Conservation (phyloP, 2,797 vertebrate genomes). For the Phoeniculus purpureus region DNA sequence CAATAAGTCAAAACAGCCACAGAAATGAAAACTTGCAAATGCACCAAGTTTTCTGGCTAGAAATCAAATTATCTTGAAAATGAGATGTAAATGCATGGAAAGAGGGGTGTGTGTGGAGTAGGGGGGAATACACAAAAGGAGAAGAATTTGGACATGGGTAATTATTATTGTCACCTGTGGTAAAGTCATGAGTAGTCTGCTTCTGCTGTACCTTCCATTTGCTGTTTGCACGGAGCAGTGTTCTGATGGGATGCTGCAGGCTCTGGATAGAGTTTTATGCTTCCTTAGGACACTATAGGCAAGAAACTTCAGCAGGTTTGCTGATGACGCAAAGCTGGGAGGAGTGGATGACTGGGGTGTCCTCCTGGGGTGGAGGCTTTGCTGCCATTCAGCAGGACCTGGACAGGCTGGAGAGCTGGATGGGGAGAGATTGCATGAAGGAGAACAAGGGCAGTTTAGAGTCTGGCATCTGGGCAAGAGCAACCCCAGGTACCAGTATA, state of each 20-base stretch:
- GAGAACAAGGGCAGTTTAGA: too few species aligned
- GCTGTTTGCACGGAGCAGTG: not conserved
- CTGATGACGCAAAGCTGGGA: too few species aligned
- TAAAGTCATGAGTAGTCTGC: constrained; percentile 9
- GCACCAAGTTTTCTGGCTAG: not conserved
- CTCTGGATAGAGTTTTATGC: not conserved
- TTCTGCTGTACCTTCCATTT: not conserved
- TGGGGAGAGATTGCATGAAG: too few species aligned
- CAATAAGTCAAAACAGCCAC: not conserved
- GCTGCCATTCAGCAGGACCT: too few species aligned
- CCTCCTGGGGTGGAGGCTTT: too few species aligned
- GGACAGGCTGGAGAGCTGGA: too few species aligned
- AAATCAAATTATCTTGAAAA: constrained; percentile 23
- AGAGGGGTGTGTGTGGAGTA: too few species aligned
- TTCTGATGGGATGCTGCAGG: not conserved
- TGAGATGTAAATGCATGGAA: not conserved
- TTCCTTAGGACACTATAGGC: not conserved
- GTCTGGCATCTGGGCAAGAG: too few species aligned
- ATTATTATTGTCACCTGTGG: not conserved
- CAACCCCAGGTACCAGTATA: too few species aligned
- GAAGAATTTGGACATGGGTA: not conserved
- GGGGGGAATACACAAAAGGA: not conserved
- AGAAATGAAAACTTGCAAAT: constrained; percentile 29
- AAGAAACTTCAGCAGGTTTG: not conserved
- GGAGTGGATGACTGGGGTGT: too few species aligned